phyloP scores from a whole-genome alignment of 2,797 vertebrate genomes.

The Podarcis lilfordi region DNA sequence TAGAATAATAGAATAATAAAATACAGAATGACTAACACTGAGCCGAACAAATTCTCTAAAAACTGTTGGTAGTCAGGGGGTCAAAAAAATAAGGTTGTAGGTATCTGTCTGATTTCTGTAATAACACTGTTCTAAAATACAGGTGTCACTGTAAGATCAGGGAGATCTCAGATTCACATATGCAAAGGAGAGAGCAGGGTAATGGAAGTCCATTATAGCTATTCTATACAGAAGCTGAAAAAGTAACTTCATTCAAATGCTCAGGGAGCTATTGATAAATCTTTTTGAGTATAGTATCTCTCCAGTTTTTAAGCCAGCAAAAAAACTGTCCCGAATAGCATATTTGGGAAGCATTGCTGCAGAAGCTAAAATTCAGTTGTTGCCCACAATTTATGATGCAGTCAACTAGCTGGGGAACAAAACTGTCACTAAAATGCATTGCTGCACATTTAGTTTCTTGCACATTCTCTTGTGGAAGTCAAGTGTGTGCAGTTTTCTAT shows the following conservation, averaged over 20 bases:
- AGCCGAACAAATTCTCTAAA: neutral
- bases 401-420: neutral
- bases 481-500: neutral
- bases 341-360: neutral
- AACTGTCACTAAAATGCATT: neutral
- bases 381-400: neutral
- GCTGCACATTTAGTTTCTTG: no score
- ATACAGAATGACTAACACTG: no score
- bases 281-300: neutral
- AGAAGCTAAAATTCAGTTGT: neutral
- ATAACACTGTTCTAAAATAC: no score
- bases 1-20: no score
- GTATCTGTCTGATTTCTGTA: no score
- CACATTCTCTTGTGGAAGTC: neutral
- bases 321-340: neutral
- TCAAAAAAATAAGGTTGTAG: no score
- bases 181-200: neutral
- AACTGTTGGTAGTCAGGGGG: no score
- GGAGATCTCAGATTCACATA: neutral
- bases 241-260: accelerated
- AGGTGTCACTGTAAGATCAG: no score
- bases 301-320: neutral
- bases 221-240: neutral
- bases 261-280: neutral
- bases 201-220: neutral